These are phyloP conservation scores for Cygnus olor DNA, from an alignment of 2,797 vertebrate species.

Conservation along the genomic window DNA sequence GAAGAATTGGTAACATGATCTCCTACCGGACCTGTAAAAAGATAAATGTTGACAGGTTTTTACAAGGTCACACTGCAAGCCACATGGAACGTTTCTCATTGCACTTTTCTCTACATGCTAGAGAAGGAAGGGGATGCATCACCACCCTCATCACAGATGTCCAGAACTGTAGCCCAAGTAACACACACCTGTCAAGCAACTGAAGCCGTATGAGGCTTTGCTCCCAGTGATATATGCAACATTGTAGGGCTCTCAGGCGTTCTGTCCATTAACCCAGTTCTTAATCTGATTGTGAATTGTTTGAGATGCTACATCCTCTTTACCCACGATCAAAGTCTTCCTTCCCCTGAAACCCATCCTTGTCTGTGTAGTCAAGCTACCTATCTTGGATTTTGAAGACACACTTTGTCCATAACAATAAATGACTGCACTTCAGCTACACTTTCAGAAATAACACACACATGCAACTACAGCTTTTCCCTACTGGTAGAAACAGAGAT, in stretches of 20 bases:
- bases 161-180: neutral
- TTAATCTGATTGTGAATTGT: neutral
- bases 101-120: neutral
- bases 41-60: constrained; percentile 17
- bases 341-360: neutral
- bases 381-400: neutral
- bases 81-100: neutral
- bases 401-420: fast-evolving
- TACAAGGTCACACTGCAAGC: neutral
- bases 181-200: neutral
- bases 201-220: neutral
- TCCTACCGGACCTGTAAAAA: constrained; percentile 5
- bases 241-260: neutral
- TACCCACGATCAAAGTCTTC: neutral
- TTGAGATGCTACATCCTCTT: neutral
- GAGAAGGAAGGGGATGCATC: neutral
- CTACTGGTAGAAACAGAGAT: neutral
- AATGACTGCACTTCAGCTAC: neutral
- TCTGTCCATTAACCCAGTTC: neutral
- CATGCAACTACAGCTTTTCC: neutral
- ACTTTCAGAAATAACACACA: neutral
- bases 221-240: neutral
- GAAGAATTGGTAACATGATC: neutral
- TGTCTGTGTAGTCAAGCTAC: neutral
- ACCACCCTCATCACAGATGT: fast-evolving